phyloP scores from a whole-genome alignment of 2,888 invertebrate genomes.

The Toxonevra muliebris region DNA sequence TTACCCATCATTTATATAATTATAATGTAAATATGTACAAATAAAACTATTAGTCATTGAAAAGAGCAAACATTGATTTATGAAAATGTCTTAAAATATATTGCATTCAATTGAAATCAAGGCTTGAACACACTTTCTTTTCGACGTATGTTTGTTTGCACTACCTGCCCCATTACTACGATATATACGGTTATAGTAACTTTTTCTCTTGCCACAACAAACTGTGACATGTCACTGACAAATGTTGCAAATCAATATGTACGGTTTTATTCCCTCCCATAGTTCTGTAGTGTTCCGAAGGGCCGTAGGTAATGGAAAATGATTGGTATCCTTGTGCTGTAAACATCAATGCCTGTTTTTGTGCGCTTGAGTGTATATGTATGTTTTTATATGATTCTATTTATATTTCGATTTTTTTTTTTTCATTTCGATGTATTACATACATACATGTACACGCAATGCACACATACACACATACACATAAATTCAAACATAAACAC shows the following conservation, averaged over 20 bases:
- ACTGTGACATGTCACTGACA: conserved; percentile 38
- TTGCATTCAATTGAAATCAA: too few species aligned
- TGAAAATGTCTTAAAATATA: too few species aligned
- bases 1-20: not conserved
- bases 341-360: too few species aligned
- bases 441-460: conserved; percentile 1
- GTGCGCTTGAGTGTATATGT: too few species aligned
- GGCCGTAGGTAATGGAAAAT: too few species aligned
- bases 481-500: conserved; percentile 45
- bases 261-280: conserved; percentile 7
- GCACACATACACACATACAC: not conserved
- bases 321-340: too few species aligned
- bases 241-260: conserved; percentile 42
- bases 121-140: conserved; percentile 9
- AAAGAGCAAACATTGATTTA: too few species aligned
- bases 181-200: not conserved
- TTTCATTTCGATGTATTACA: not conserved
- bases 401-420: too few species aligned
- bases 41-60: not conserved
- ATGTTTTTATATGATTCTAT: too few species aligned
- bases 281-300: not conserved
- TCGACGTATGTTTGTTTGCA: conserved; percentile 17
- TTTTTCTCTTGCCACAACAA: conserved; percentile 5
- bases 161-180: conserved; percentile 17
- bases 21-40: not conserved